These are phyloP conservation scores for Drosophila mayri DNA, from an alignment of 1,140 invertebrate genomes.

Conservation along the genomic window DNA sequence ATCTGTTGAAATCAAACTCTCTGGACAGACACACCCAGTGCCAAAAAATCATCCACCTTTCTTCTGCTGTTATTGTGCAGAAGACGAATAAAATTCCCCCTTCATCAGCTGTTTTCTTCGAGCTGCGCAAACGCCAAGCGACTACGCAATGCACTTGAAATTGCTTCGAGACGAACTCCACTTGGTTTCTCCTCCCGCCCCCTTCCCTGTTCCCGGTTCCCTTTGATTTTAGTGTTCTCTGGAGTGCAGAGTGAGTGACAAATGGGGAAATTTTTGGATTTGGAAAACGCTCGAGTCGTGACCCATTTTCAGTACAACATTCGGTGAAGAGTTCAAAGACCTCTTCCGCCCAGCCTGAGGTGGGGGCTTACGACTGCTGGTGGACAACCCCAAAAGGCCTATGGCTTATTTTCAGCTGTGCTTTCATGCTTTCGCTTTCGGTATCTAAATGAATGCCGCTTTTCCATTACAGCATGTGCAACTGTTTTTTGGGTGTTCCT, in stretches of 20 bases:
- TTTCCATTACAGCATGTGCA: constrained; percentile 56
- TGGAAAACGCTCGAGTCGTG: constrained; percentile 57
- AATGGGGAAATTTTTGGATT: constrained; percentile 55
- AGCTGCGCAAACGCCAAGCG: constrained; percentile 72
- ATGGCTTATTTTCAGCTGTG: constrained; percentile 58
- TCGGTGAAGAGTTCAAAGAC: constrained; percentile 70
- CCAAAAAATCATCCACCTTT: constrained; percentile 23
- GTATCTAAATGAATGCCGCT: constrained; percentile 60
- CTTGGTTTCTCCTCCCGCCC: constrained; percentile 8
- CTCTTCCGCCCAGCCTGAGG: constrained; percentile 14
- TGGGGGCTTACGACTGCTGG: background rate
- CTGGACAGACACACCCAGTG: constrained; percentile 1
- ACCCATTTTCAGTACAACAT: constrained; percentile 72
- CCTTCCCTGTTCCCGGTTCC: background rate
- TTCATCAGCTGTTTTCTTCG: constrained; percentile 54
- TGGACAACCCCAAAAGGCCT: constrained; percentile 65
- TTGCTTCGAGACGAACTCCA: constrained; percentile 49
- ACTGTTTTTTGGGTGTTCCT: constrained; percentile 51
- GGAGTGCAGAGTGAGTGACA: constrained; percentile 2
- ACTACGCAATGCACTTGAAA: constrained; percentile 76
- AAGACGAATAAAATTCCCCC: constrained; percentile 22
- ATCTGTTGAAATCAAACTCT: constrained; percentile 4
- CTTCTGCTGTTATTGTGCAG: background rate
- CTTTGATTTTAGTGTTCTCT: constrained; percentile 19
- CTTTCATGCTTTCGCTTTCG: constrained; percentile 64